These are phyloP conservation scores for Tribolium madens DNA, from an alignment of 1,140 invertebrate species.

Conservation along the genomic window DNA sequence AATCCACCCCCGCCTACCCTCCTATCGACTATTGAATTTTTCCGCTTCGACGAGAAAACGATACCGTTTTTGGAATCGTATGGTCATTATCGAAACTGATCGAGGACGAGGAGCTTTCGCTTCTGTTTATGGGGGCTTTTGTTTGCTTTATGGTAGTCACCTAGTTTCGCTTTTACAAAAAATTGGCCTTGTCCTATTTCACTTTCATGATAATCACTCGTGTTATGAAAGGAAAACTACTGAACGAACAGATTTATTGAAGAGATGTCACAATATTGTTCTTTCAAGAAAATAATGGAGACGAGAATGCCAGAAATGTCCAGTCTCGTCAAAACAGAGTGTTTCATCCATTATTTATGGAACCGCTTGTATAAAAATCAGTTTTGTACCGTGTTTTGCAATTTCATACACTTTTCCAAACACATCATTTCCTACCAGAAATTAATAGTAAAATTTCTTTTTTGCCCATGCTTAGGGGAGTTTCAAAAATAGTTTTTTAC, in stretches of 20 bases:
- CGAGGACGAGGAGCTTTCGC: background rate
- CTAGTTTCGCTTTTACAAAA: slow-evolving; percentile 26
- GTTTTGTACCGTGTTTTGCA: too few relatives aligned
- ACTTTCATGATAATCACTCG: slow-evolving; percentile 10
- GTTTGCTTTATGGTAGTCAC: slow-evolving; percentile 3
- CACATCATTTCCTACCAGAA: too few relatives aligned
- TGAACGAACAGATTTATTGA: slow-evolving; percentile 13
- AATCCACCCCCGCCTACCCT: background rate
- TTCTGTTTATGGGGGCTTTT: slow-evolving; percentile 2
- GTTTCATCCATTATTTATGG: too few relatives aligned
- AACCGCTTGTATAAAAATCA: too few relatives aligned
- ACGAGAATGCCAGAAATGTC: background rate
- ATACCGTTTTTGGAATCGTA: background rate
- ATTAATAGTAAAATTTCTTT: too few relatives aligned
- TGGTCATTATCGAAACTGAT: slow-evolving; percentile 2
- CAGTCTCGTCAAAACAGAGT: background rate
- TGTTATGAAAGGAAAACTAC: background rate
- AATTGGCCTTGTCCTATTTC: slow-evolving; percentile 25
- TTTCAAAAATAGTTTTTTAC: too few relatives aligned
- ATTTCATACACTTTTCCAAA: too few relatives aligned
- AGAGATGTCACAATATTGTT: slow-evolving; percentile 25
- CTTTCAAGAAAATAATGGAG: background rate
- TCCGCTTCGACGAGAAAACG: background rate
- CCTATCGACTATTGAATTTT: slow-evolving; percentile 29
- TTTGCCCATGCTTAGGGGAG: too few relatives aligned